Evolutionary conservation across 2,113 vertebrate species (phyloP), one percentile per base, ranked within the genome.

Genomic region (Grallaria varia): DNA sequence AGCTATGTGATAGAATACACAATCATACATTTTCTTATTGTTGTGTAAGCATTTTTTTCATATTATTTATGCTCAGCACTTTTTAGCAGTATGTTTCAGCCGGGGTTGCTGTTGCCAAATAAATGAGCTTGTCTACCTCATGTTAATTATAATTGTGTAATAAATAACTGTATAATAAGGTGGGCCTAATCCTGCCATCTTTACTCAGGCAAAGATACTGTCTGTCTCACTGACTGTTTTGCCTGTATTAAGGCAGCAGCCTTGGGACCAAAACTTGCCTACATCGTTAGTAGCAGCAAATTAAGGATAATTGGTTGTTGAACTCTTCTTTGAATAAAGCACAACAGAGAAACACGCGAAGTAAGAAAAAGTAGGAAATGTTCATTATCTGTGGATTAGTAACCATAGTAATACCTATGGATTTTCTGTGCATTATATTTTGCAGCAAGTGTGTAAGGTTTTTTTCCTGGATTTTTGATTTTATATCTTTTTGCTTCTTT

Each of bases 1-100:
- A 97, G 90, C 86, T 93, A 90, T 52, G 62, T 91, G 94, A 89
- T 90, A 97, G 96, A 97, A 96, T 93, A 97, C 91, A 97, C 89
- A 96, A 92, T 90, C 94, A 95, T 92, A 97, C 59, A 89, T 96
- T 97, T 95, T 94, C 66, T 96, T 97, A 92, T 93, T 95, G 66
- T 95, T 82, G 62, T 21, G 23, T 96, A 97, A 97, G 69, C 91
- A 90, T 83, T 97, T 97, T n/a, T 94, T 84, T 60, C n/a, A 4
- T 83, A 40, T 63, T 95, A 66, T 76, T 95, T 92, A 85, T 90
- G 83, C 84, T 96, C 92, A 96, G 93, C 77, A 81, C 25, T 96
- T 97, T 90, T 77, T 67, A 89, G 84, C n/a, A 0, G 42, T 71
- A 53, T 90, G 25, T 85, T 96, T 92, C 82, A 94, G 81, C 55